Conservation (phyloP, 64 coral and sea anemone genomes). For the Stylophora pistillata region DNA sequence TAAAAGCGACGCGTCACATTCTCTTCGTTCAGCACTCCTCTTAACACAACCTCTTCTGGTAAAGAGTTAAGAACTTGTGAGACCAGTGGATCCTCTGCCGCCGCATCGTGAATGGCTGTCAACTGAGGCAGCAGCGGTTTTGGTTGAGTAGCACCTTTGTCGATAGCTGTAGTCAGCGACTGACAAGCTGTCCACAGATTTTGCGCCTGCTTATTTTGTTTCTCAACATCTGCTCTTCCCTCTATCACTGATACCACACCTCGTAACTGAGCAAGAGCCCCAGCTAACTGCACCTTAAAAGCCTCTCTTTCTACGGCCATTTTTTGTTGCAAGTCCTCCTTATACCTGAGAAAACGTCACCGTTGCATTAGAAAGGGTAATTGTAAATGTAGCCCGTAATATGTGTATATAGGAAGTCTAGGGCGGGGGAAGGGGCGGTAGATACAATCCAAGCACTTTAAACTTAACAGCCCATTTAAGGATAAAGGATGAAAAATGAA, state of each 20-base stretch:
- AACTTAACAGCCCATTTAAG: no score
- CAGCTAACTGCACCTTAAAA: constrained; percentile 67
- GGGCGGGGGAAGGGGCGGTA: no score
- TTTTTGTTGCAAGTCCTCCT: constrained; percentile 67
- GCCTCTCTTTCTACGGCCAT: constrained; percentile 63
- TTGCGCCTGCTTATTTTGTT: constrained; percentile 75
- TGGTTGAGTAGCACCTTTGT: constrained; percentile 11
- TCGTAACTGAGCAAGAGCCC: constrained; percentile 65
- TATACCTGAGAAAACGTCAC: constrained; percentile 29
- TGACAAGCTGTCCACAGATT: constrained; percentile 90
- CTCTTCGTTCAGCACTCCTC: constrained; percentile 82
- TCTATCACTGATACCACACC: constrained; percentile 73
- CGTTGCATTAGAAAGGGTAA: not conserved
- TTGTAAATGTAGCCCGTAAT: not conserved
- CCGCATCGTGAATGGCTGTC: constrained; percentile 63
- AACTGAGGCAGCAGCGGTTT: constrained; percentile 65
- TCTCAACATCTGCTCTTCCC: constrained; percentile 81
- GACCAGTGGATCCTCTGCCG: constrained; percentile 62
- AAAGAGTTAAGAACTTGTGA: constrained; percentile 65
- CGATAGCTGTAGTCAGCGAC: constrained; percentile 75
- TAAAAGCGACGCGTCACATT: constrained; percentile 73
- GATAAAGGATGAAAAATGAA: no score
- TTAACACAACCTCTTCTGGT: constrained; percentile 58
- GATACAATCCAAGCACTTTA: no score
- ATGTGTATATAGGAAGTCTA: not conserved